Evolutionary conservation across 2,113 vertebrate species (phyloP).

Genomic region (Phainopepla nitens): DNA sequence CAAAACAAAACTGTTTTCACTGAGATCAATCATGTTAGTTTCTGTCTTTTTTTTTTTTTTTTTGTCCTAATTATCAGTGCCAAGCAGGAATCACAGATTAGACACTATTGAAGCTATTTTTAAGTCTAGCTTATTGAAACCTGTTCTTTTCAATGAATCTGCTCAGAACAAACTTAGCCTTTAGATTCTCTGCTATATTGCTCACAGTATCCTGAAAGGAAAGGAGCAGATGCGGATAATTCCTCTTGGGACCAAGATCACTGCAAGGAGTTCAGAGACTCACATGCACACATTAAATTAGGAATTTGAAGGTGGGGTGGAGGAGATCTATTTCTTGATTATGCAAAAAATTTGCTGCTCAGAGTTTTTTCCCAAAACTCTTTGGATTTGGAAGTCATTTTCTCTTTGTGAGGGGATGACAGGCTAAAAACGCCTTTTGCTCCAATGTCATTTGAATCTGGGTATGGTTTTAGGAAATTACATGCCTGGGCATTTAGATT

Average conservation of each 20-base stretch:
- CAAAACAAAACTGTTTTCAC: constrained; percentile 47
- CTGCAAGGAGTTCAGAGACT: constrained; percentile 12
- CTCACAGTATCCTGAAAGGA: not conserved
- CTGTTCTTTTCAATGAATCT: constrained; percentile 32
- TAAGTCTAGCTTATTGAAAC: constrained; percentile 49
- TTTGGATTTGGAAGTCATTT: not conserved
- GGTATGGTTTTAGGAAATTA: not conserved
- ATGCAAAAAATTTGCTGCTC: not conserved
- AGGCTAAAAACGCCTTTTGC: not conserved
- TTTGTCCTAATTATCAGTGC: constrained; percentile 55
- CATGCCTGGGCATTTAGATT: not conserved
- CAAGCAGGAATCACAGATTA: constrained; percentile 61
- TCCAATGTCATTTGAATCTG: not conserved
- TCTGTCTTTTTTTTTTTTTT: not conserved
- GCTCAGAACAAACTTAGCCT: constrained; percentile 31
- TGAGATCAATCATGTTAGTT: constrained; percentile 36
- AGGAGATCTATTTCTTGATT: not conserved
- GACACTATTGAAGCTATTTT: constrained; percentile 54
- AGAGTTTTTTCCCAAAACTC: not conserved
- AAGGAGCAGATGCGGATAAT: constrained; percentile 8
- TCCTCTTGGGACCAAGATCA: not conserved
- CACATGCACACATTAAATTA: not conserved
- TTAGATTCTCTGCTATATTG: not conserved
- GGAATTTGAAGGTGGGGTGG: not conserved
- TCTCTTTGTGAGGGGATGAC: not conserved